Evolutionary conservation across 2,113 vertebrate genomes (phyloP).

Genomic region (Morone saxatilis): DNA sequence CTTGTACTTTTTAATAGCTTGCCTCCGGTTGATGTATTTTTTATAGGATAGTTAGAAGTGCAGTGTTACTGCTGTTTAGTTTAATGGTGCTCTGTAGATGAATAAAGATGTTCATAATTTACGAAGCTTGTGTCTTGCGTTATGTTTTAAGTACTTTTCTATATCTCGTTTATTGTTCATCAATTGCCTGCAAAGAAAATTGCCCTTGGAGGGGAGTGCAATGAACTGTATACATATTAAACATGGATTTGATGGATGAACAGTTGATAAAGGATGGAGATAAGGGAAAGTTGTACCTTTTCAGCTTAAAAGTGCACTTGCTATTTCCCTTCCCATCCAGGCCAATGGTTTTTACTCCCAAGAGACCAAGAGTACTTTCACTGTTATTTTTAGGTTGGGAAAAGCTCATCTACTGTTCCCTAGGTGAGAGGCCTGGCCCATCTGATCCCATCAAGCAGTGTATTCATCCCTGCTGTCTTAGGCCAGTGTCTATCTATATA

Average conservation of each 20-base stretch:
- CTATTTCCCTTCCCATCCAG: conserved; percentile 67
- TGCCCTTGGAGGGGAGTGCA: not conserved
- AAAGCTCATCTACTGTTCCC: conserved; percentile 73
- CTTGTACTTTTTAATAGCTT: conserved; percentile 42
- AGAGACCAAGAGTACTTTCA: conserved; percentile 66
- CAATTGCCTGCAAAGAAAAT: conserved; percentile 11
- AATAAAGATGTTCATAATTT: conserved; percentile 63
- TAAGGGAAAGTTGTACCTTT: conserved; percentile 49
- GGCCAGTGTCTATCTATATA: not conserved
- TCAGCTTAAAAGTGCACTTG: conserved; percentile 69
- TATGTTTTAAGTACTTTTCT: conserved; percentile 43
- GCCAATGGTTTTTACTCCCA: conserved; percentile 68
- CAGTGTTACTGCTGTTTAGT: conserved; percentile 53
- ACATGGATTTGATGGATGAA: conserved; percentile 39
- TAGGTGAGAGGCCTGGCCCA: conserved; percentile 71
- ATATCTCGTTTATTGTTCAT: conserved; percentile 51
- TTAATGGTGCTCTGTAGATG: conserved; percentile 39
- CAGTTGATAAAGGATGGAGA: conserved; percentile 43
- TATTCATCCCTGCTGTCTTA: conserved; percentile 26
- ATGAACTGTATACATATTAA: conserved; percentile 37
- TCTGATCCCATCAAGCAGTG: conserved; percentile 61
- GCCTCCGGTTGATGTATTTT: conserved; percentile 55
- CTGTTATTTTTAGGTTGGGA: conserved; percentile 78
- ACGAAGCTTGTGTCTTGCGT: conserved; percentile 30
- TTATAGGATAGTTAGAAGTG: conserved; percentile 46